Conservation (phyloP, 2,113 vertebrate species). For the Empidonax alnorum region DNA sequence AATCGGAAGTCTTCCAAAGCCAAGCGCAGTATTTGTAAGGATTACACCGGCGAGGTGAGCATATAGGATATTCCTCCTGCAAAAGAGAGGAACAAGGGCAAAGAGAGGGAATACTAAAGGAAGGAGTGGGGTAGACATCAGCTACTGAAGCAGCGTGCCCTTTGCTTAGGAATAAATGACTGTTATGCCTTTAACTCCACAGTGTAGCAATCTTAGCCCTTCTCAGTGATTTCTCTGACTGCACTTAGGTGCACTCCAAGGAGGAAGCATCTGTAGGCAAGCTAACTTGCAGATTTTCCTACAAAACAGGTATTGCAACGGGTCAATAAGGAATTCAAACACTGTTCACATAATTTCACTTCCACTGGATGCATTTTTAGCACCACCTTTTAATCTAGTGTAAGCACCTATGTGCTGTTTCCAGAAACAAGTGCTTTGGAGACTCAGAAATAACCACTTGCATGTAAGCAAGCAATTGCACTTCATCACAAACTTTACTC, state of each 20-base stretch:
- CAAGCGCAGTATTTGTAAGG: slow-evolving; percentile 9
- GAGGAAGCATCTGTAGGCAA: not conserved
- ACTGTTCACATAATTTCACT: not conserved
- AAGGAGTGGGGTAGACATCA: not conserved
- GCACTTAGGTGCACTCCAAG: not conserved
- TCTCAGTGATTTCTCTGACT: not conserved
- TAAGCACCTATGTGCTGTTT: not conserved
- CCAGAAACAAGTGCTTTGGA: not conserved
- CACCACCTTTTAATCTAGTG: not conserved
- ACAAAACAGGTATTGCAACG: not conserved
- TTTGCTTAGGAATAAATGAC: not conserved
- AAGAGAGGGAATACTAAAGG: not conserved
- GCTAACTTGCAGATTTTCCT: not conserved
- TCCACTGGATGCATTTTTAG: not conserved
- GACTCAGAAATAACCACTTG: not conserved
- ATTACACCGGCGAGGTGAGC: slow-evolving; percentile 50
- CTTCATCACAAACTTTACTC: not conserved
- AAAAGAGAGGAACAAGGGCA: not conserved
- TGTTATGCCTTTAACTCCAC: not conserved
- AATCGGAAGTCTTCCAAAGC: not conserved
- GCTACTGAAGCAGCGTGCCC: not conserved
- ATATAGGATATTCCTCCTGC: not conserved
- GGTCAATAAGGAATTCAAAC: not conserved
- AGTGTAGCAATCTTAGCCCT: not conserved
- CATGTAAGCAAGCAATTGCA: not conserved